A percentile compares a stretch with the other conserved stretches of the same genome.
Conservation (phyloP, 2,113 vertebrate species). For the Axis porcinus region DNA sequence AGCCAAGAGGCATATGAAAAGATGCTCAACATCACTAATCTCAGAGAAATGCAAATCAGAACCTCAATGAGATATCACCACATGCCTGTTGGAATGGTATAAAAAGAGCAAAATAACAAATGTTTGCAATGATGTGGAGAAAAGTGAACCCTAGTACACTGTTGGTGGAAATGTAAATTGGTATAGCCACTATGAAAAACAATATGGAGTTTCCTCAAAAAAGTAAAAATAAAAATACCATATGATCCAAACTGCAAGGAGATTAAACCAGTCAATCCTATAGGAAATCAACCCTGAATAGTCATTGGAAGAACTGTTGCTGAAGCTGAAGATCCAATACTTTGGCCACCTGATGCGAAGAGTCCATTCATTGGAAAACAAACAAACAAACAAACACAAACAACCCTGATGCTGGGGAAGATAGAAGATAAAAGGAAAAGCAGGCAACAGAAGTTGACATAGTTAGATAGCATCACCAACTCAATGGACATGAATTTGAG, state of each 20-base stretch:
- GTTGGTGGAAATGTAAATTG: background rate
- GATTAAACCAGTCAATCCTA: background rate
- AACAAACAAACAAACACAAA: too few relatives aligned
- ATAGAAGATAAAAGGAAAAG: background rate
- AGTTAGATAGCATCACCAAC: background rate
- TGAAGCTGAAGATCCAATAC: background rate
- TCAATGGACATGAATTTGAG: background rate
- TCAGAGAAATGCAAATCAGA: background rate
- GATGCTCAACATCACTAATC: background rate
- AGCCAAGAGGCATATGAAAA: background rate
- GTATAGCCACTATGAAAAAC: background rate
- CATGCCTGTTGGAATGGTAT: background rate
- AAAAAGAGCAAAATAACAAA: background rate
- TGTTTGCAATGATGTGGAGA: background rate
- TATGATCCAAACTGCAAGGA: background rate
- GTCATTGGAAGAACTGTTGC: background rate
- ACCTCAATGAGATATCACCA: background rate
- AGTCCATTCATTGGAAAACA: background rate
- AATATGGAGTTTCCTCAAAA: background rate
- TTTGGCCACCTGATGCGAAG: background rate
- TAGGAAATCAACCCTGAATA: background rate
- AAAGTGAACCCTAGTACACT: background rate
- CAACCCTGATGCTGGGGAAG: background rate
- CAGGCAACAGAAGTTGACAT: background rate
- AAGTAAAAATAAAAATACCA: background rate